Percentiles rank a stretch among this genome's conserved stretches.
phyloP scores from a whole-genome alignment of 2,888 invertebrate genomes.

The Dryobotodes eremita region DNA sequence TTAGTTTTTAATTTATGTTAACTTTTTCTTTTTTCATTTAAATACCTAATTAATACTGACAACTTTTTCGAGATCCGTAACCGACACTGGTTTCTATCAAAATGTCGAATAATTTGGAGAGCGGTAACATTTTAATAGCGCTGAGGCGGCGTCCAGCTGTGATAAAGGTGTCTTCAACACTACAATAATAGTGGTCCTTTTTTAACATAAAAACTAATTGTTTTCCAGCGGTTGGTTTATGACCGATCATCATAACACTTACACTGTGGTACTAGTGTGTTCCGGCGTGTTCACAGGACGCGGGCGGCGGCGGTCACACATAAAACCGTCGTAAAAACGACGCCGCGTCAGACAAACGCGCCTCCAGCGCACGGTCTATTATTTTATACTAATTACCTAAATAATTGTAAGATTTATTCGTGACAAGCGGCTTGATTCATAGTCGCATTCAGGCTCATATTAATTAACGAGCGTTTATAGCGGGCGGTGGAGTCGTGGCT shows the following conservation, averaged over 20 bases:
- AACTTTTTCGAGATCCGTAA: background rate
- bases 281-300: constrained; percentile 25
- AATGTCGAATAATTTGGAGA: constrained; percentile 21
- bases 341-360: constrained; percentile 1
- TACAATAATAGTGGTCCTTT: background rate
- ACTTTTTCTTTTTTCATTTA: background rate
- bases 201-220: constrained; percentile 17
- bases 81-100: constrained; percentile 1
- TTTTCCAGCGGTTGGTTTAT: constrained; percentile 28
- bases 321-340: constrained; percentile 36
- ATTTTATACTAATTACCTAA: constrained; percentile 51
- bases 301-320: constrained; percentile 4
- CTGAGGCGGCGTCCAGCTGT: background rate
- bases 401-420: constrained; percentile 54
- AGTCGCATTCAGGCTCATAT: constrained; percentile 14
- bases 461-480: constrained; percentile 53
- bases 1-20: background rate
- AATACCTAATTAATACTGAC: constrained; percentile 7
- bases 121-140: background rate
- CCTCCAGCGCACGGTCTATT: constrained; percentile 8
- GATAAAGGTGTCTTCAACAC: background rate
- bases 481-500: background rate
- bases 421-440: constrained; percentile 62
- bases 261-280: background rate
- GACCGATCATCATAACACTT: background rate